Evolutionary conservation across 2,888 invertebrate genomes (phyloP).

Genomic region (Camponotus fellah): DNA sequence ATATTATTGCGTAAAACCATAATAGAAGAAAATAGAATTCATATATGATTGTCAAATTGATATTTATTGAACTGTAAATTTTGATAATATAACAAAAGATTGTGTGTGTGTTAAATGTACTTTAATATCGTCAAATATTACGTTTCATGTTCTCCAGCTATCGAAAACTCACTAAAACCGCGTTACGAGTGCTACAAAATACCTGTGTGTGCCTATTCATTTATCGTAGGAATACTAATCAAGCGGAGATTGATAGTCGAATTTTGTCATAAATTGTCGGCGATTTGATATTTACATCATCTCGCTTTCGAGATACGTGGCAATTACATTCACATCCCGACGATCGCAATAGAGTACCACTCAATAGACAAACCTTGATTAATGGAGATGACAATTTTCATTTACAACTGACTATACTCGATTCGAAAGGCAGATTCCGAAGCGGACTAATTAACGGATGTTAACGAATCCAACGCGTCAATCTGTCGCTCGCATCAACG

Average conservation of each 20-base stretch:
- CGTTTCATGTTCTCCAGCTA: background rate
- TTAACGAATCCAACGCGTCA: slow-evolving; percentile 36
- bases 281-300: slow-evolving; percentile 56
- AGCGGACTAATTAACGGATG: slow-evolving; percentile 47
- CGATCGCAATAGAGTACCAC: slow-evolving; percentile 49
- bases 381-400: slow-evolving; percentile 67
- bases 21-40: background rate
- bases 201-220: background rate
- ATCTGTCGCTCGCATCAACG: background rate
- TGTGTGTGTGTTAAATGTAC: background rate
- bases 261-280: slow-evolving; percentile 48
- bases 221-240: slow-evolving; percentile 9
- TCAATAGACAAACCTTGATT: slow-evolving; percentile 61
- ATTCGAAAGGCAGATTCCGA: slow-evolving; percentile 37
- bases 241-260: slow-evolving; percentile 37
- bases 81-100: background rate
- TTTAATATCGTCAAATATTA: background rate
- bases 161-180: background rate
- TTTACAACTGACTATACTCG: slow-evolving; percentile 45
- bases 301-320: slow-evolving; percentile 44
- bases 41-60: background rate
- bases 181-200: background rate
- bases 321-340: slow-evolving; percentile 46
- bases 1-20: background rate
- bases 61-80: slow-evolving; percentile 11